These are phyloP conservation scores for Hydrochoerus hydrochaeris DNA, from an alignment of 2,113 vertebrate genomes.

Conservation along the genomic window DNA sequence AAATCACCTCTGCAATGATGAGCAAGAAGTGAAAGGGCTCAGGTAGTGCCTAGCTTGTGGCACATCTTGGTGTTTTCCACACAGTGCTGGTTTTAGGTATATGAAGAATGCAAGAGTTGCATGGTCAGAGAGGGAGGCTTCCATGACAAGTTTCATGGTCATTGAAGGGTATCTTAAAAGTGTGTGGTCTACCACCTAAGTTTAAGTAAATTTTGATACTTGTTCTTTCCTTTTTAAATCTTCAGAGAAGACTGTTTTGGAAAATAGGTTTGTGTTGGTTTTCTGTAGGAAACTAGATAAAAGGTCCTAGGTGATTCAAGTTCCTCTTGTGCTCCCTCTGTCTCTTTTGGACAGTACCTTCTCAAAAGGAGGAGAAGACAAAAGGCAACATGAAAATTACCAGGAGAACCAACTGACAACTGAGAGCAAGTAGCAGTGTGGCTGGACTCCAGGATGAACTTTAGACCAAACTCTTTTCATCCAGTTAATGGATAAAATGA, in stretches of 20 bases:
- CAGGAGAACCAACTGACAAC: neutral
- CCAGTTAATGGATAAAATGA: neutral
- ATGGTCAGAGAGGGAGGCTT: no score
- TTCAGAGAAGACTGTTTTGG: neutral
- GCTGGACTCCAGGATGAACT: neutral
- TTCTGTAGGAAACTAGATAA: neutral
- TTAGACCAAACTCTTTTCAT: neutral
- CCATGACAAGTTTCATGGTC: neutral
- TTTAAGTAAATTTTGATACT: neutral
- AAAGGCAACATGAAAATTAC: neutral
- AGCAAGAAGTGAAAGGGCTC: no score
- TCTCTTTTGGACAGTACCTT: no score
- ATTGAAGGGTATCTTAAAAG: neutral
- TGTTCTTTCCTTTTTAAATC: neutral
- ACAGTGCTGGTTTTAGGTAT: no score
- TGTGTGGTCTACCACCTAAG: neutral
- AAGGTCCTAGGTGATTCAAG: neutral
- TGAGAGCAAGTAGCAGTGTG: no score
- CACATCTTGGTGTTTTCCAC: no score
- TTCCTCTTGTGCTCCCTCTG: no score
- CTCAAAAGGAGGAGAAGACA: neutral
- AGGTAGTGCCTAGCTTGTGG: no score
- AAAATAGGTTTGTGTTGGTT: neutral
- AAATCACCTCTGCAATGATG: no score
- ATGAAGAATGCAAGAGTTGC: no score